Evolutionary conservation across 2,797 vertebrate genomes (phyloP).

Genomic region (Macropodus opercularis): DNA sequence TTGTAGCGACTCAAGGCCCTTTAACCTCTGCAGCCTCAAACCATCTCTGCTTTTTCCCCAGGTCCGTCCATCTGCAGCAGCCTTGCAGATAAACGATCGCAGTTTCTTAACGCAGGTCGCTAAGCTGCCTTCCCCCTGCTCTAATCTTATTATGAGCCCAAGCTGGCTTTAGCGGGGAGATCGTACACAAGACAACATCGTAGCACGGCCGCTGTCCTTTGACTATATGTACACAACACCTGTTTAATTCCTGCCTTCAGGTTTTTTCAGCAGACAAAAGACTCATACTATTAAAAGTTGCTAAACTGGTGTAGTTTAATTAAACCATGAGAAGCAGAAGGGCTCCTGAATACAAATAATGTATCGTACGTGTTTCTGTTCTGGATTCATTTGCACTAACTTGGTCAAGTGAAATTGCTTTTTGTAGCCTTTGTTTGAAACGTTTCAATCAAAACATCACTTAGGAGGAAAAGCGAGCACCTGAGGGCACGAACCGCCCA

Average conservation of each 20-base stretch:
- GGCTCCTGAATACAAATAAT: too few species aligned
- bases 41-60: constrained; percentile 27
- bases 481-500: constrained; percentile 20
- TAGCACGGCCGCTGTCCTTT: constrained; percentile 65
- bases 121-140: constrained; percentile 77
- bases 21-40: constrained; percentile 40
- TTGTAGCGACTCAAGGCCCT: constrained; percentile 32
- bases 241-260: too few species aligned
- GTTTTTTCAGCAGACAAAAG: too few species aligned
- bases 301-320: too few species aligned
- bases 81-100: constrained; percentile 64
- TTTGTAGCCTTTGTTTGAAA: constrained; percentile 21
- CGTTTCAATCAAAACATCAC: constrained; percentile 33
- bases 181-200: constrained; percentile 59
- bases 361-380: too few species aligned
- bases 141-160: constrained; percentile 83
- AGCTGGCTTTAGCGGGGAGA: constrained; percentile 75
- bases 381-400: too few species aligned
- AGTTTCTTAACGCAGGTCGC: constrained; percentile 71
- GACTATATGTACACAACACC: too few species aligned
- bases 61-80: constrained; percentile 46
- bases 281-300: too few species aligned
- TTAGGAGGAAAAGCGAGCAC: constrained; percentile 10
- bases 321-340: too few species aligned
- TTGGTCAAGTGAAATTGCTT: constrained; percentile 2